Base-by-base conservation (phyloP, 1,140 invertebrate genomes). In the Wiebesia pumilae region DNA sequence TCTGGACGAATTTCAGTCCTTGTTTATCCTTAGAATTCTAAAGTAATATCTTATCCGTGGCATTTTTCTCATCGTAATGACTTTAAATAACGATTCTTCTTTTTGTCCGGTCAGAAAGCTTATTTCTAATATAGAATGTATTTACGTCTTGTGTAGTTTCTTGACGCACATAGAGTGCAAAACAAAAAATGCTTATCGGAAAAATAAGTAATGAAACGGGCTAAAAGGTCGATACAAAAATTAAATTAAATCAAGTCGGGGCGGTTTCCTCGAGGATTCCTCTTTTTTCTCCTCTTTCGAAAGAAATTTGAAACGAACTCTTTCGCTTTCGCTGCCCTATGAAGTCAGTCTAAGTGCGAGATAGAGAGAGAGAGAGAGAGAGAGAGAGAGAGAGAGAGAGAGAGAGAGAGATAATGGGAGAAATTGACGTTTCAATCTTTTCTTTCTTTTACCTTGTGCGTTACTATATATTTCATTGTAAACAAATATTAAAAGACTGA, bases 231-330 rank as follows among this genome's bases (percentile, higher is more conserved):
- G 58, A 40, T 79, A 78, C 80, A 58, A 77, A 86, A 65, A 75
- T 71, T 51, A 65, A 67, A 65, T 73, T 67, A 81, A 79, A 84
- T 80, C 62, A 40, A 84, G 77, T 33, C 27, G 30, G 43, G 62
- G n/a, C 30, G 67, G 84, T 77, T 86, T 86, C 47, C 54, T 75
- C 51, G 35, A 51, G 79, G 51, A 81, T 81, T 67, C 43, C 43
- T 81, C 80, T 33, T 62, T 51, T n/a, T 40, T 14, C 58, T 51
- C 3, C 78, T 67, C 40, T 14, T 71, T 0, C 43, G 67, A 62
- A 67, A 65, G 69, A 81, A 80, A 86, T 81, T 81, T 81, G 82
- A 81, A 86, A 86, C 79, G 69, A 86, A 75, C 69, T 73, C 79
- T 7, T 79, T 40, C 16, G 62, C 54, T 40, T 51, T 73, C 65